Evolutionary conservation across 2,797 vertebrate genomes (phyloP).

Genomic region (Caiman crocodilus): DNA sequence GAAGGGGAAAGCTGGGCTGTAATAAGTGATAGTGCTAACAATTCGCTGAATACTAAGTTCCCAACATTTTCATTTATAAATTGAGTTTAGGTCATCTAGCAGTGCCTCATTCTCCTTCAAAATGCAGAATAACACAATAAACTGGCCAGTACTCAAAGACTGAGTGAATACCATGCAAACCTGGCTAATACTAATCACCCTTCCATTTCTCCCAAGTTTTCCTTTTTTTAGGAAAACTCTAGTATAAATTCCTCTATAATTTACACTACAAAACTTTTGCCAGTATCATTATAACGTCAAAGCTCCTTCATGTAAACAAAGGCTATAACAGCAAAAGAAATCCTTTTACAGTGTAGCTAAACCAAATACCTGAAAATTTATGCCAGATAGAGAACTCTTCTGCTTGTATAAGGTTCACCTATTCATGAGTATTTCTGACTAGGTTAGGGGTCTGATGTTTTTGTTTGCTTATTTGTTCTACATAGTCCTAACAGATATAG

Average conservation of each 20-base stretch:
- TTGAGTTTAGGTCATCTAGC: too few species aligned
- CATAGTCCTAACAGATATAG: too few species aligned
- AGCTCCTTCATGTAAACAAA: neutral
- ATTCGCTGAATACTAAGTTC: too few species aligned
- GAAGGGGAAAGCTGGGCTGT: neutral
- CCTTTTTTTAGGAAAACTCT: neutral
- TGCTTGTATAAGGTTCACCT: neutral
- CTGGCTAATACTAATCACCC: slow-evolving; percentile 18
- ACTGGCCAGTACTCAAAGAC: too few species aligned
- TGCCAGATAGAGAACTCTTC: slow-evolving; percentile 40
- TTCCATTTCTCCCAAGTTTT: slow-evolving; percentile 5
- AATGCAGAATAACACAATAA: too few species aligned
- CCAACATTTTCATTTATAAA: too few species aligned
- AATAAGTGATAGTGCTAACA: too few species aligned
- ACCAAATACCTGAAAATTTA: slow-evolving; percentile 30
- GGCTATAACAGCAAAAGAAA: slow-evolving; percentile 13
- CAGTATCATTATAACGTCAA: slow-evolving; percentile 23
- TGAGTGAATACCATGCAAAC: too few species aligned
- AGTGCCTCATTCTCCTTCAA: too few species aligned
- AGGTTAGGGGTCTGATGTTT: slow-evolving; percentile 17
- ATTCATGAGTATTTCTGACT: neutral
- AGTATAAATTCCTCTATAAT: neutral
- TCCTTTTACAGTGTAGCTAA: slow-evolving; percentile 55
- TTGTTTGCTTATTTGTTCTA: neutral
- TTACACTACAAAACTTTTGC: slow-evolving; percentile 42